phyloP scores from a whole-genome alignment of 92 coral and sea anemone species.

The Pocillopora meandrina region DNA sequence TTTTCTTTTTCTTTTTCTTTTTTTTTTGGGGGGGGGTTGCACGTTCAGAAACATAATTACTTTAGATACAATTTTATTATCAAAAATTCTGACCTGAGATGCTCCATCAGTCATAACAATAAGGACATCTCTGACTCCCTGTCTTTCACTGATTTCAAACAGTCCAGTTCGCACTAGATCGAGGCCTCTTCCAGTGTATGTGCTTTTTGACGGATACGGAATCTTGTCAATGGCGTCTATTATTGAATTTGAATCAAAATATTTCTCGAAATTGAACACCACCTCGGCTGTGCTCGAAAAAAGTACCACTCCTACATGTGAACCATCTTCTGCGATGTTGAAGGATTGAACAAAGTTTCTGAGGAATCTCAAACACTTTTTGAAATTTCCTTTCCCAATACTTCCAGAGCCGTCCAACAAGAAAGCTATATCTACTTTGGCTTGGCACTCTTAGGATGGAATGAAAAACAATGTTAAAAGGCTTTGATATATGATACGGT shows the following conservation, averaged over 20 bases:
- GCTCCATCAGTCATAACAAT: constrained; percentile 66
- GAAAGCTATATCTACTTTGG: constrained; percentile 80
- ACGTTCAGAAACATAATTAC: too few species aligned
- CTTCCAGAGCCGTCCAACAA: constrained; percentile 88
- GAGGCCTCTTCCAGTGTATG: constrained; percentile 59
- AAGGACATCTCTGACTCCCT: constrained; percentile 35
- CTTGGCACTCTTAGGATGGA: constrained; percentile 42
- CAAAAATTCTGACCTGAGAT: constrained; percentile 22
- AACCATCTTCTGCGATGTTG: constrained; percentile 54
- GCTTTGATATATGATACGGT: too few species aligned
- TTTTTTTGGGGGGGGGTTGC: too few species aligned
- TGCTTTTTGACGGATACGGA: constrained; percentile 43
- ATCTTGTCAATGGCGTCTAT: constrained; percentile 38
- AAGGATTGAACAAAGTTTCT: constrained; percentile 52
- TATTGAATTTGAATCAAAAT: constrained; percentile 28
- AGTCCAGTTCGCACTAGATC: constrained; percentile 19
- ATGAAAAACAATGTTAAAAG: too few species aligned
- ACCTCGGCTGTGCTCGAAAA: constrained; percentile 29
- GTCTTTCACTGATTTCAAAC: constrained; percentile 54
- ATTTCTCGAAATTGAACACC: constrained; percentile 52
- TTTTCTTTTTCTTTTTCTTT: too few species aligned
- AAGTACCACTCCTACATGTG: constrained; percentile 68
- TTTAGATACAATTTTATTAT: not conserved
- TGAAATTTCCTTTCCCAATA: constrained; percentile 66
- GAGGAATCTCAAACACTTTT: constrained; percentile 54